Conservation (phyloP, 1,140 invertebrate genomes). For the Drosophila watanabei region DNA sequence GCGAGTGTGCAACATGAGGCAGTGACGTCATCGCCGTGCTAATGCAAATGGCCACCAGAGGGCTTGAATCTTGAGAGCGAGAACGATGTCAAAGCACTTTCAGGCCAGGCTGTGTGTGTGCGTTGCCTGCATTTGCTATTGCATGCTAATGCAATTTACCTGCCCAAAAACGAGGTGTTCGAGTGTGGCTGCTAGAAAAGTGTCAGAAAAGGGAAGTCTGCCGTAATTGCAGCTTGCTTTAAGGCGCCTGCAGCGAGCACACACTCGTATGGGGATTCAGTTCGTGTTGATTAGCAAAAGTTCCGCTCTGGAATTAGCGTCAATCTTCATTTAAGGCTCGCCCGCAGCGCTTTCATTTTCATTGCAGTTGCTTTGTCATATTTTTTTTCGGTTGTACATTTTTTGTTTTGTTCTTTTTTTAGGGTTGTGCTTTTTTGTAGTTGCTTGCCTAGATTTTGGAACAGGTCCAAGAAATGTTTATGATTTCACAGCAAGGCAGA, state of each 20-base stretch:
- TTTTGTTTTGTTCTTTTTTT: constrained; percentile 15
- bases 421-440: constrained; percentile 2
- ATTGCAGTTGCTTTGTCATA: constrained; percentile 40
- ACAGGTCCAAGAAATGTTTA: constrained; percentile 57
- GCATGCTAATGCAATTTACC: constrained; percentile 49
- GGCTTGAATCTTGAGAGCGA: constrained; percentile 23
- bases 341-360: constrained; percentile 45
- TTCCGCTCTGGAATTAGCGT: constrained; percentile 49
- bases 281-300: constrained; percentile 37
- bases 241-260: constrained; percentile 11
- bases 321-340: constrained; percentile 41
- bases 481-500: constrained; percentile 45
- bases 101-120: background rate
- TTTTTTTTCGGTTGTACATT: background rate
- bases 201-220: constrained; percentile 16
- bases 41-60: constrained; percentile 51
- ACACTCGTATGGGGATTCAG: background rate
- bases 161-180: constrained; percentile 25
- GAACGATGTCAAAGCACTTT: constrained; percentile 46
- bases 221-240: constrained; percentile 28
- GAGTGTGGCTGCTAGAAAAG: constrained; percentile 6
- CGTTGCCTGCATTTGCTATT: constrained; percentile 3
- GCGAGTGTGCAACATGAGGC: constrained; percentile 32
- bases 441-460: constrained; percentile 32
- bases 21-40: constrained; percentile 57